Conservation (phyloP, 2,888 invertebrate genomes). For the Drosophila mayaguana region DNA sequence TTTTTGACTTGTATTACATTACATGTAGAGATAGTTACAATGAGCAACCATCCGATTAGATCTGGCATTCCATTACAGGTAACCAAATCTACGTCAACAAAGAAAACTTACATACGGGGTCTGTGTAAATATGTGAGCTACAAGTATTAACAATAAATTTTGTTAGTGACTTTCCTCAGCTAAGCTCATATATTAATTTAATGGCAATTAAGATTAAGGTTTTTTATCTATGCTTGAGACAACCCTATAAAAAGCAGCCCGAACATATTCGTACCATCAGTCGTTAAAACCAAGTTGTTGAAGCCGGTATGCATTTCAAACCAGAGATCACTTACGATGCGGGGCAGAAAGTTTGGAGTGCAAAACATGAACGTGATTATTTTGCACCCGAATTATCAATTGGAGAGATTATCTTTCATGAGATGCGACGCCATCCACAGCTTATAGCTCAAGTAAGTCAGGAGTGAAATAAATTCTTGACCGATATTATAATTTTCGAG, state of each 20-base stretch:
- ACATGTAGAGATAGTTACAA: no score
- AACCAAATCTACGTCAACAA: no score
- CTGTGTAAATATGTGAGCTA: no score
- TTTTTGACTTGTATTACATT: no score
- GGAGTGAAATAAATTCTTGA: no score
- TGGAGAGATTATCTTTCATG: slow-evolving; percentile 59
- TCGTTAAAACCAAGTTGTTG: accelerated
- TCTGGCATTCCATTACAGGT: no score
- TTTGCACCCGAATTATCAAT: slow-evolving; percentile 56
- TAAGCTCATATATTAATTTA: neutral
- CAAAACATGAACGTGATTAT: slow-evolving; percentile 7
- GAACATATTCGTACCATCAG: neutral
- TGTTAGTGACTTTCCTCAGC: no score
- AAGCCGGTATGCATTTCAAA: slow-evolving; percentile 26
- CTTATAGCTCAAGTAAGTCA: slow-evolving; percentile 42
- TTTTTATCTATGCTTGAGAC: neutral
- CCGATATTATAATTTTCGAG: neutral
- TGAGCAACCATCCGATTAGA: no score
- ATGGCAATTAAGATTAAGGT: neutral
- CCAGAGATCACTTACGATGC: slow-evolving; percentile 40
- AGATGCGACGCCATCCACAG: slow-evolving; percentile 56
- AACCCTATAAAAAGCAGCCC: neutral
- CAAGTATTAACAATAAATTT: no score
- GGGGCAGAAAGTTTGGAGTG: slow-evolving; percentile 52
- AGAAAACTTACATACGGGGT: no score